A percentile compares a stretch with the other conserved stretches of the same genome.
Conservation (phyloP, 1,140 invertebrate species). For the Nasonia giraulti region DNA sequence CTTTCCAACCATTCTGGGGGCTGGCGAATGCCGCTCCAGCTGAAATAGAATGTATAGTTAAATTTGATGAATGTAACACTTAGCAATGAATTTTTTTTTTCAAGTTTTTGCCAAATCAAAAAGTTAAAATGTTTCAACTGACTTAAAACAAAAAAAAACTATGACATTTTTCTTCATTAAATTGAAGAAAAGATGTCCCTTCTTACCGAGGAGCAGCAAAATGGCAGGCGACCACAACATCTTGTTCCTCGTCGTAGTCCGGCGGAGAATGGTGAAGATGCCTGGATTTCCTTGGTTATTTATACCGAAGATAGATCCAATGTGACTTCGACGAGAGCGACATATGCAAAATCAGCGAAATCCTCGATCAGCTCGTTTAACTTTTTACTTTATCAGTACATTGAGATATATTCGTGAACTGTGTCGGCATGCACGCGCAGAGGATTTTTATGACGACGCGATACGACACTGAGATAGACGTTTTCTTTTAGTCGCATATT, state of each 20-base stretch:
- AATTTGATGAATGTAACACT: no score
- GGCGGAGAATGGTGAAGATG: slow-evolving; percentile 42
- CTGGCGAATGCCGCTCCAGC: slow-evolving; percentile 51
- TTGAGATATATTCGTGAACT: background rate
- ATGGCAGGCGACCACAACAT: slow-evolving; percentile 58
- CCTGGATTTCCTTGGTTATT: slow-evolving; percentile 24
- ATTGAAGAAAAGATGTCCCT: background rate
- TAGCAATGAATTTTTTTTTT: background rate
- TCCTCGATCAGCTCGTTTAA: background rate
- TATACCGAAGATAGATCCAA: slow-evolving; percentile 39
- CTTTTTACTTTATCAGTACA: background rate
- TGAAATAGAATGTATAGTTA: slow-evolving; percentile 14
- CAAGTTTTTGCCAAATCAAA: background rate
- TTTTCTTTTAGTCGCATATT: background rate
- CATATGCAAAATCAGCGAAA: slow-evolving; percentile 45
- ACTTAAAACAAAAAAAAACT: background rate
- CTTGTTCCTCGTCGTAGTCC: slow-evolving; percentile 30
- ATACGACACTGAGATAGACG: background rate
- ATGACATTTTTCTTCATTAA: background rate
- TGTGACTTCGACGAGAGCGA: slow-evolving; percentile 2
- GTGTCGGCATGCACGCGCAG: background rate
- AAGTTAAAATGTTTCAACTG: no score
- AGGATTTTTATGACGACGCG: background rate
- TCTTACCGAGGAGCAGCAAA: slow-evolving; percentile 64
- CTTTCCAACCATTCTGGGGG: slow-evolving; percentile 73